Evolutionary conservation across 92 coral and sea anemone species (phyloP).

Genomic region (Phenganax marumi): DNA sequence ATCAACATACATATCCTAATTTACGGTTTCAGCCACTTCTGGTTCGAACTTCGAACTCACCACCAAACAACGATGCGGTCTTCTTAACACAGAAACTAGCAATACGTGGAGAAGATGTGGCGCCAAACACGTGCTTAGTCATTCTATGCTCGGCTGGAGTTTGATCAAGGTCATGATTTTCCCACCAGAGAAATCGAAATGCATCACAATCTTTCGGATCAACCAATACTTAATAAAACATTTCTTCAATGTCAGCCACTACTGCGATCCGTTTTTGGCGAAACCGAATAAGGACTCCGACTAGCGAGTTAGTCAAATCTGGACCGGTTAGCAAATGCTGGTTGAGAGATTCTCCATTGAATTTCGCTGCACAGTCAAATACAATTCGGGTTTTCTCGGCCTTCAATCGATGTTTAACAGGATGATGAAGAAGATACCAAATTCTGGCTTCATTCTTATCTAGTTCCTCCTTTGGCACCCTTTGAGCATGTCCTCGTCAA

Average conservation of each 20-base stretch:
- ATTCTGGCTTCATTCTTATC: constrained; percentile 12
- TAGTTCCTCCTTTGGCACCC: constrained; percentile 20
- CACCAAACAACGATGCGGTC: constrained; percentile 31
- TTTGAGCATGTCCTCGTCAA: constrained; percentile 3
- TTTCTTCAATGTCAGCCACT: constrained; percentile 45
- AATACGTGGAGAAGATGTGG: not conserved
- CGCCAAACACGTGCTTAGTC: constrained; percentile 50
- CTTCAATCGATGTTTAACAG: constrained; percentile 42
- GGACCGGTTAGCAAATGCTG: constrained; percentile 44
- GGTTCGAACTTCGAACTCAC: constrained; percentile 25
- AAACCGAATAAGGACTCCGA: constrained; percentile 48
- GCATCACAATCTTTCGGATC: constrained; percentile 40
- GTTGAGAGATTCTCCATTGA: constrained; percentile 47
- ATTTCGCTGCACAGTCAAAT: constrained; percentile 40
- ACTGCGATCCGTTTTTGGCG: constrained; percentile 35
- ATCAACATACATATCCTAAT: constrained; percentile 57
- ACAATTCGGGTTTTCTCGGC: constrained; percentile 39
- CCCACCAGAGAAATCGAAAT: constrained; percentile 54
- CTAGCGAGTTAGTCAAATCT: constrained; percentile 38
- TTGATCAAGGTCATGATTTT: constrained; percentile 42
- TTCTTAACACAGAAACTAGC: constrained; percentile 10
- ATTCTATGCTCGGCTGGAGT: constrained; percentile 52
- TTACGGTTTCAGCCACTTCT: constrained; percentile 23
- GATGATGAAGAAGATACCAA: constrained; percentile 63
- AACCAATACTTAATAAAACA: constrained; percentile 47